phyloP scores from a whole-genome alignment of 2,797 vertebrate species.

The Acridotheres tristis region DNA sequence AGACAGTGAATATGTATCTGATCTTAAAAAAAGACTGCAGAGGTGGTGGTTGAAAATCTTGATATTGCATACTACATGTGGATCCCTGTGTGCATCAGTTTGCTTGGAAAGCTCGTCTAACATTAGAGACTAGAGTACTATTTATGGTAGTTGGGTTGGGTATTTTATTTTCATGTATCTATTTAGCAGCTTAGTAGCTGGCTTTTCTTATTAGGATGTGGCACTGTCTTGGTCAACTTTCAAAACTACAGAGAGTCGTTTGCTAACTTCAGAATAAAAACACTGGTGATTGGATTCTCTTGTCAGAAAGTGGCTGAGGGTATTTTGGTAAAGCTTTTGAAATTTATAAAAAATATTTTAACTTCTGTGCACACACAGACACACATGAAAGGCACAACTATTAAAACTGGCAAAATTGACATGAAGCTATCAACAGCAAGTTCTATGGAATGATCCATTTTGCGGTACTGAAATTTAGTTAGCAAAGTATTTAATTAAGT shows the following conservation, averaged over 20 bases:
- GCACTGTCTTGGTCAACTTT: background rate
- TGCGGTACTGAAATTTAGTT: background rate
- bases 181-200: background rate
- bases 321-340: background rate
- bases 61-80: rapidly evolving
- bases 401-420: background rate
- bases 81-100: background rate
- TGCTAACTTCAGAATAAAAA: background rate
- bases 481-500: background rate
- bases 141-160: background rate
- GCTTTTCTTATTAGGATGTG: background rate
- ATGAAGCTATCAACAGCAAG: background rate
- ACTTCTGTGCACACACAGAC: rapidly evolving
- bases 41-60: background rate
- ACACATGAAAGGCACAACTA: background rate
- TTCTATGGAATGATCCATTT: background rate
- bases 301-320: background rate
- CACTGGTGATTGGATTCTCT: rapidly evolving
- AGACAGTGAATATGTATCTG: background rate
- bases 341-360: background rate
- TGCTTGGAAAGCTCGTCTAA: background rate
- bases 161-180: background rate
- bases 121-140: background rate
- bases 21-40: background rate
- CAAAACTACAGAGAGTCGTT: background rate